Base-by-base conservation (phyloP, 1,140 invertebrate genomes). In the Venturia canescens region DNA sequence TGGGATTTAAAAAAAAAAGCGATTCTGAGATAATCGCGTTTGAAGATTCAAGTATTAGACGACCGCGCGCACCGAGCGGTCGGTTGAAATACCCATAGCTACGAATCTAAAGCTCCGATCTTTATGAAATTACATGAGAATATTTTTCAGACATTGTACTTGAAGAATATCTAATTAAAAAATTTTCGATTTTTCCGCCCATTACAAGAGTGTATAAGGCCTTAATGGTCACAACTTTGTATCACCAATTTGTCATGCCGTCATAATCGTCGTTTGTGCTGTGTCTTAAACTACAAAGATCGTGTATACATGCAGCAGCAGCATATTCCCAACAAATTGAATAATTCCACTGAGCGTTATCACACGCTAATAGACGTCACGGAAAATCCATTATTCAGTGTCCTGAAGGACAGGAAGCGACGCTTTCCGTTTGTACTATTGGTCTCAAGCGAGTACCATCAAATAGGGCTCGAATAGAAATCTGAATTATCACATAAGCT, bases 311-410 rank as follows among this genome's bases (percentile, higher is more conserved):
- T 21, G 38, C 38, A 11, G n/a, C 11, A 50, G 38, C 38, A 11
- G n/a, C 11, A 50, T 38, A 26, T 77, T 66, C 21, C n/a, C 6
- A 18, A 15, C 53, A 77, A 44, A 29, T 66, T 34, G 29, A 44
- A 77, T 34, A 66, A 63, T 44, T 29, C 7, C 53, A 44, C 3
- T 21, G 75, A 38, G 75, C 60, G 57, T 29, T n/a, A 76, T 77
- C 29, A 44, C 57, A 66, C 57, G 31, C 75, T 77, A 77, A 77
- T 77, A 66, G 60, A 60, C 31, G 75, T 34, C 75, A 31, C 48
- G 31, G 34, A 77, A n/a, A 26, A 77, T 77, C 75, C 75, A 77
- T 77, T 77, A 77, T 77, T 77, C 75, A 77, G 75, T 77, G 57
- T 77, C 75, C 57, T 77, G 57, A 57, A 60, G 53, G 75, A 34